Evolutionary conservation across 2,888 invertebrate genomes (phyloP).

Genomic region (Mesochorus sp.): DNA sequence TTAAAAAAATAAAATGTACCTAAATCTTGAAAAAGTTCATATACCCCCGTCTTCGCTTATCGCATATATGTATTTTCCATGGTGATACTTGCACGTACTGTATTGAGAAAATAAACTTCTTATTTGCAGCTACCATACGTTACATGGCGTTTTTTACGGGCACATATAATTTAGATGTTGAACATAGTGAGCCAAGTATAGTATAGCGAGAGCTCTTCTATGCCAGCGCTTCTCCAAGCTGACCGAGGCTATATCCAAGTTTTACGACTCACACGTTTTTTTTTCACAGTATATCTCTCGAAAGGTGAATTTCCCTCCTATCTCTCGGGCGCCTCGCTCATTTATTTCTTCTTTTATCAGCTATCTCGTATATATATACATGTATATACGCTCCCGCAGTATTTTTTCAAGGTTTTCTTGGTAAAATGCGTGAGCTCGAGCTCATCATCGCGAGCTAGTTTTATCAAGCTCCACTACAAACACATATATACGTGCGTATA

Average conservation of each 20-base stretch:
- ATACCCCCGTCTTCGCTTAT: background rate
- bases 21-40: background rate
- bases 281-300: background rate
- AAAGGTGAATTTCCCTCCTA: slow-evolving; percentile 69
- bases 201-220: slow-evolving; percentile 10
- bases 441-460: background rate
- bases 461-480: background rate
- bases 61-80: slow-evolving; percentile 3
- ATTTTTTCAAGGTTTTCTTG: slow-evolving; percentile 71
- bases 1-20: background rate
- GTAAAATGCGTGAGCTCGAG: slow-evolving; percentile 10
- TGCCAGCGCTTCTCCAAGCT: slow-evolving; percentile 72
- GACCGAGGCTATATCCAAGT: slow-evolving; percentile 79
- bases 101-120: slow-evolving; percentile 10
- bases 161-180: slow-evolving; percentile 59
- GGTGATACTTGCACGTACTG: background rate
- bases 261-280: slow-evolving; percentile 73
- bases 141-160: slow-evolving; percentile 75
- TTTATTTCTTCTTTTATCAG: slow-evolving; percentile 66
- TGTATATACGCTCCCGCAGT: slow-evolving; percentile 44
- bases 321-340: slow-evolving; percentile 57
- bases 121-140: slow-evolving; percentile 66
- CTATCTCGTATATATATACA: too few species aligned
- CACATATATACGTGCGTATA: background rate
- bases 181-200: slow-evolving; percentile 14